Evolutionary conservation across 2,888 invertebrate species (phyloP), one percentile per base, ranked within the genome.

Genomic region (Polylopha cassiicola): DNA sequence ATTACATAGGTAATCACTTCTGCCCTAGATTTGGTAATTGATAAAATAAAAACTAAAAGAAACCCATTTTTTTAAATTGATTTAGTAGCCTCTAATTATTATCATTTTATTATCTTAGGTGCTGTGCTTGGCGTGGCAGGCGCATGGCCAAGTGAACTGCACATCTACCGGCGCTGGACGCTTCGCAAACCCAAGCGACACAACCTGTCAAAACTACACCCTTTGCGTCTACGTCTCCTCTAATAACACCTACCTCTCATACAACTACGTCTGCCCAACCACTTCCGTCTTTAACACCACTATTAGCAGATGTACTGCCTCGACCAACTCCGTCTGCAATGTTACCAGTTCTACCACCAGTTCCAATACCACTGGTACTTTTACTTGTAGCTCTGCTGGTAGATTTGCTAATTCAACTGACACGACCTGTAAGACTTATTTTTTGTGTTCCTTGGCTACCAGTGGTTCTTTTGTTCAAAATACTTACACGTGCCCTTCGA

Each of bases 181-280:
- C 1, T 73, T 70, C 47, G 64, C 76, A 0, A 73, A 85, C 42
- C 53, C 69, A 1, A 51, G 41, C 3, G 86, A 86, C 53, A 52
- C 77, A 0, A 74, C 73, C 18, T 85, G 85, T 52, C 51, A 72
- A 47, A 77, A 73, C 48, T 87, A 85, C 55, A 78, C 74, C 1
- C 60, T 72, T 2, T 86, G 86, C 48, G 62, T 73, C 21, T 65
- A 56, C 41, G 48, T 54, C 39, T 53, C 52, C 21, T 43, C 55
- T n/a, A 61, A 39, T n/a, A 44, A 39, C 21, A 47, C 55, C 13
- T 81, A 65, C 43, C 1, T 68, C 7, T 42, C 69, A 4, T 84
- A 78, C 52, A 52, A 71, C 53, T 82, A 80, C 53, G 63, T 62
- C n/a, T 85, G 85, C 37, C 80, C 82, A 1, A 60, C 70, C 0